Conservation (phyloP, 2,113 vertebrate genomes). For the Pholis gunnellus region DNA sequence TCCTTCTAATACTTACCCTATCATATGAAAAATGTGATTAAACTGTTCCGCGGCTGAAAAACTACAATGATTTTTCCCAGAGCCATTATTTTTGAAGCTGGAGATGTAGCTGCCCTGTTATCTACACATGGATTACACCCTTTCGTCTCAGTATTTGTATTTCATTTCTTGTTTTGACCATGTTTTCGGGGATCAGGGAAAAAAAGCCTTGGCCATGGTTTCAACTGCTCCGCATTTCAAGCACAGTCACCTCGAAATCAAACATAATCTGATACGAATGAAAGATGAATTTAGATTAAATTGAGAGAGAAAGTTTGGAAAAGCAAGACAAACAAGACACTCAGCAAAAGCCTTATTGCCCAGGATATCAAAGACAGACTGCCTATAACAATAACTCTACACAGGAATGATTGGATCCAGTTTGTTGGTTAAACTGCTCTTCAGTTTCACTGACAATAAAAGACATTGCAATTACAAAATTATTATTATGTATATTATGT, state of each 20-base stretch:
- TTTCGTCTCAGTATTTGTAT: slow-evolving; percentile 31
- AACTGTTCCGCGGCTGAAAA: slow-evolving; percentile 73
- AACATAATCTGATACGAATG: background rate
- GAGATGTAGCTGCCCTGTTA: slow-evolving; percentile 47
- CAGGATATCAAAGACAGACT: background rate
- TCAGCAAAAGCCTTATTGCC: background rate
- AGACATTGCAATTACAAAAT: background rate
- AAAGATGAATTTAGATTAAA: background rate
- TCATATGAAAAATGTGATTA: slow-evolving; percentile 84
- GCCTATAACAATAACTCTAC: background rate
- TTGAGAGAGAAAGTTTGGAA: background rate
- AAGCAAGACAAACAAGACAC: background rate
- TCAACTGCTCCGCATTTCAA: slow-evolving; percentile 15
- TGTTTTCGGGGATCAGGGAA: slow-evolving; percentile 8
- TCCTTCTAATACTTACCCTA: slow-evolving; percentile 69
- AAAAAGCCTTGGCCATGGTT: slow-evolving; percentile 7
- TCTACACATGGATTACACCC: slow-evolving; percentile 50
- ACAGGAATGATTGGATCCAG: background rate
- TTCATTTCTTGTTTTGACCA: slow-evolving; percentile 24
- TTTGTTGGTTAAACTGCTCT: background rate
- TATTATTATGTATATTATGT: background rate
- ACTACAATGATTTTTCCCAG: slow-evolving; percentile 64
- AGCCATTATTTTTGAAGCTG: slow-evolving; percentile 73
- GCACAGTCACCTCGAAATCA: background rate
- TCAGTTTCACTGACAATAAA: background rate